Percentiles rank a stretch among this genome's conserved stretches.
Evolutionary conservation across 53 echinoderm and acorn worm species (phyloP).

Genomic region (Pentamera pediparva): DNA sequence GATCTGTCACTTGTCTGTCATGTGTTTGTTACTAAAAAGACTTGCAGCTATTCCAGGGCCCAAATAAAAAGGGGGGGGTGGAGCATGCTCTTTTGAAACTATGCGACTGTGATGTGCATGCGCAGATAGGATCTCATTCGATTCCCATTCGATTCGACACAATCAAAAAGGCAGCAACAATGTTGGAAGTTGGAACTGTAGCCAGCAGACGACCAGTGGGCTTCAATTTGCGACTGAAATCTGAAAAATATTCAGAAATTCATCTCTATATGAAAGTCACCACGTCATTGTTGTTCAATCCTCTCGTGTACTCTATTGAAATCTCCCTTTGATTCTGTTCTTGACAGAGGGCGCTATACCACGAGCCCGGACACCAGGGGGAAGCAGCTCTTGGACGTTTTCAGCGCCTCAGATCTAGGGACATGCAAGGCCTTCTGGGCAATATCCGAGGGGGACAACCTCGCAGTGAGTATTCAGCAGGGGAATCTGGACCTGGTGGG

Average conservation of each 20-base stretch:
- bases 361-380: slow-evolving; percentile 80
- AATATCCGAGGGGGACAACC: slow-evolving; percentile 84
- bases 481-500: too few species aligned
- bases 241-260: not conserved
- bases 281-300: not conserved
- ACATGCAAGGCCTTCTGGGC: slow-evolving; percentile 99
- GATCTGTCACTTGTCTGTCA: not conserved
- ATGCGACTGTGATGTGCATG: not conserved
- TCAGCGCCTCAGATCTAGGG: slow-evolving; percentile 75
- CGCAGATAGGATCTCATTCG: too few species aligned
- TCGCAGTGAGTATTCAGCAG: slow-evolving; percentile 74
- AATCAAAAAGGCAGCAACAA: too few species aligned
- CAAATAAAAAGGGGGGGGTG: too few species aligned
- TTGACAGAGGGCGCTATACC: slow-evolving; percentile 71
- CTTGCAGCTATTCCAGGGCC: too few species aligned
- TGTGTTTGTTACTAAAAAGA: not conserved
- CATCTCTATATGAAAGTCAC: not conserved
- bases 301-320: not conserved
- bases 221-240: too few species aligned
- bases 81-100: not conserved
- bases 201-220: too few species aligned
- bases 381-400: slow-evolving; percentile 86
- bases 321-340: slow-evolving; percentile 12
- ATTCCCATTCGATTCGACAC: too few species aligned
- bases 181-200: too few species aligned